A percentile compares a stretch with the other conserved stretches of the same genome.
These are phyloP conservation scores for Salticus scenicus DNA, from an alignment of 2,888 invertebrate species.

Conservation along the genomic window DNA sequence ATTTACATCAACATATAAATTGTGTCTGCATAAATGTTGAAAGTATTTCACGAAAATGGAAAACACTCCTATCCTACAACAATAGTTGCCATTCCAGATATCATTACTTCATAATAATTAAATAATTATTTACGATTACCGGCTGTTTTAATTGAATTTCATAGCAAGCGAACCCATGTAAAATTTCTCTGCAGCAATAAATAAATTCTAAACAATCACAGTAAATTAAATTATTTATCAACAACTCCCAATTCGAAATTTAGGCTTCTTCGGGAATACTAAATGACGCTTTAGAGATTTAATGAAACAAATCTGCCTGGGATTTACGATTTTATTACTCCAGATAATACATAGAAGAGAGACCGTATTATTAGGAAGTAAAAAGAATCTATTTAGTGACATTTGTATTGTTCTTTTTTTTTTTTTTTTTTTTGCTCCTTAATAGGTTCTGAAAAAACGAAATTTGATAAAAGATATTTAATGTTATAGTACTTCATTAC, in stretches of 20 bases:
- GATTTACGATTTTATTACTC: not conserved
- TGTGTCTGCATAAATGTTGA: no score
- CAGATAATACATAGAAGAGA: not conserved
- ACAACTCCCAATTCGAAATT: not conserved
- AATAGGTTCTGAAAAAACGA: no score
- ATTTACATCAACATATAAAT: no score
- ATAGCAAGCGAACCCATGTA: not conserved
- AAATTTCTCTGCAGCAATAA: not conserved
- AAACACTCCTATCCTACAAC: not conserved
- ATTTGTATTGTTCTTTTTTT: no score
- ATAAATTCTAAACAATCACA: slow-evolving; percentile 3
- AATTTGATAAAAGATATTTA: no score
- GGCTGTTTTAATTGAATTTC: not conserved
- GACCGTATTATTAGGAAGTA: no score
- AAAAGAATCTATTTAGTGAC: no score
- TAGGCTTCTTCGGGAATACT: not conserved
- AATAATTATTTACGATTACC: not conserved
- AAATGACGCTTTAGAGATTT: not conserved
- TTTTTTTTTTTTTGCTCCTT: no score
- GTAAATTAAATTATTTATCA: not conserved
- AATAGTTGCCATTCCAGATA: not conserved
- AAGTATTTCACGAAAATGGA: no score
- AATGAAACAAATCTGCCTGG: not conserved
- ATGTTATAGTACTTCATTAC: no score
- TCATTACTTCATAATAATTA: not conserved